Evolutionary conservation across 2,888 invertebrate species (phyloP).

Genomic region (Meganola albula): DNA sequence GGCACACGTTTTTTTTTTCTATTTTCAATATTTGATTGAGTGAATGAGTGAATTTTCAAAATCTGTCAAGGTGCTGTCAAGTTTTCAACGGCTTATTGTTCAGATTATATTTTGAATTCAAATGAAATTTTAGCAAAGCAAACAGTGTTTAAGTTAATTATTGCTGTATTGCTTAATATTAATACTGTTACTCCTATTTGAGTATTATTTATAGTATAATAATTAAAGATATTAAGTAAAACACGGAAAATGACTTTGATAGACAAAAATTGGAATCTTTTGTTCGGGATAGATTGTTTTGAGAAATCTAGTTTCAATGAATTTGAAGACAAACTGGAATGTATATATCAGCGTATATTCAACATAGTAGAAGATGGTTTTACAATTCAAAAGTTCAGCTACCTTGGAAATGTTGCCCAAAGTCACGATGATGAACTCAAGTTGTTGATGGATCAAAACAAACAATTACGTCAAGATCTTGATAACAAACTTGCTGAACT

Average conservation of each 20-base stretch:
- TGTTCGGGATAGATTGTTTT: conserved; percentile 27
- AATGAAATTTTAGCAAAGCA: too few relatives aligned
- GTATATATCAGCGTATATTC: conserved; percentile 31
- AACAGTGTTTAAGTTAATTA: too few relatives aligned
- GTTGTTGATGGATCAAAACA: conserved; percentile 47
- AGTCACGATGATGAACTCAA: conserved; percentile 51
- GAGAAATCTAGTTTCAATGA: conserved; percentile 32
- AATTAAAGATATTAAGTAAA: too few relatives aligned
- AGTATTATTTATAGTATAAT: too few relatives aligned
- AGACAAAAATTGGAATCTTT: conserved; percentile 45
- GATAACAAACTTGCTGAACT: conserved; percentile 46
- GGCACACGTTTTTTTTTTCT: too few relatives aligned
- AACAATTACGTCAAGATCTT: conserved; percentile 44
- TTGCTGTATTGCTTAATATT: too few relatives aligned
- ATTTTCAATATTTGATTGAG: too few relatives aligned
- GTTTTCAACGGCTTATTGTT: too few relatives aligned
- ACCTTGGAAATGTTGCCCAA: conserved; percentile 25
- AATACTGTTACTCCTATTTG: too few relatives aligned
- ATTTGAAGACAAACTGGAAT: conserved; percentile 35
- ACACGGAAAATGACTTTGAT: conserved; percentile 48
- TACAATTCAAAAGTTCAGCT: conserved; percentile 30
- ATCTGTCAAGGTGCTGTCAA: too few relatives aligned
- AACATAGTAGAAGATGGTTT: conserved; percentile 41
- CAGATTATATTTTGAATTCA: too few relatives aligned
- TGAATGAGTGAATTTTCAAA: too few relatives aligned